Conservation (phyloP, 1,140 invertebrate genomes). For the Ruditapes philippinarum region DNA sequence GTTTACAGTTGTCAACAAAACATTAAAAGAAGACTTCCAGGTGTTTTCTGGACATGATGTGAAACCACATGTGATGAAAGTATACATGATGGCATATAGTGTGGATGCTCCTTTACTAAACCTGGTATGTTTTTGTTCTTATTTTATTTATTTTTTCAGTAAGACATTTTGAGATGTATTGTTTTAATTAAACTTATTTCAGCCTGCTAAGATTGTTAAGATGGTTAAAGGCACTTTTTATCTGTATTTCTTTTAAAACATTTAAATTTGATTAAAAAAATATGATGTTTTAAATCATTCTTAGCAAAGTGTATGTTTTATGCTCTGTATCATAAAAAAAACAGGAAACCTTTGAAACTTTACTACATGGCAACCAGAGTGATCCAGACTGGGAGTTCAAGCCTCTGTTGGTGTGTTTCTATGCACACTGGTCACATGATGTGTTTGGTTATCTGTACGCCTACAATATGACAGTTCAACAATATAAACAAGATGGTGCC, state of each 20-base stretch:
- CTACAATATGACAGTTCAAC: slow-evolving; percentile 12
- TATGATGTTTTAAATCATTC: too few species aligned
- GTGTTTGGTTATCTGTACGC: slow-evolving; percentile 45
- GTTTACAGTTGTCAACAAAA: slow-evolving; percentile 34
- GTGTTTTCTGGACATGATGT: slow-evolving; percentile 47
- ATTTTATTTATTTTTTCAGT: neutral
- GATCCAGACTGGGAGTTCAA: neutral
- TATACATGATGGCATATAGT: slow-evolving; percentile 35
- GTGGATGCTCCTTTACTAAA: slow-evolving; percentile 1
- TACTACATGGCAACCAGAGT: neutral
- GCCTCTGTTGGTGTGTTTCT: slow-evolving; percentile 57
- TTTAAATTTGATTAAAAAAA: too few species aligned
- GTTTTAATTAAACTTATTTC: too few species aligned
- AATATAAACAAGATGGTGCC: neutral
- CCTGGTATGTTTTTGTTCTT: slow-evolving; percentile 6
- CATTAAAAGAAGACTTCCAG: slow-evolving; percentile 26
- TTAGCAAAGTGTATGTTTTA: too few species aligned
- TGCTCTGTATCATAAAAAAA: too few species aligned
- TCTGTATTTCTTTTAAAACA: too few species aligned
- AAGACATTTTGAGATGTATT: neutral
- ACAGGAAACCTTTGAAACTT: slow-evolving; percentile 26
- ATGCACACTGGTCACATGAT: slow-evolving; percentile 55
- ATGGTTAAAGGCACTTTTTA: too few species aligned
- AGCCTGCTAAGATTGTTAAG: too few species aligned
- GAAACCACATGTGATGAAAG: slow-evolving; percentile 44